Base-by-base conservation (phyloP, 2,113 vertebrate species). In the Nerophis ophidion region DNA sequence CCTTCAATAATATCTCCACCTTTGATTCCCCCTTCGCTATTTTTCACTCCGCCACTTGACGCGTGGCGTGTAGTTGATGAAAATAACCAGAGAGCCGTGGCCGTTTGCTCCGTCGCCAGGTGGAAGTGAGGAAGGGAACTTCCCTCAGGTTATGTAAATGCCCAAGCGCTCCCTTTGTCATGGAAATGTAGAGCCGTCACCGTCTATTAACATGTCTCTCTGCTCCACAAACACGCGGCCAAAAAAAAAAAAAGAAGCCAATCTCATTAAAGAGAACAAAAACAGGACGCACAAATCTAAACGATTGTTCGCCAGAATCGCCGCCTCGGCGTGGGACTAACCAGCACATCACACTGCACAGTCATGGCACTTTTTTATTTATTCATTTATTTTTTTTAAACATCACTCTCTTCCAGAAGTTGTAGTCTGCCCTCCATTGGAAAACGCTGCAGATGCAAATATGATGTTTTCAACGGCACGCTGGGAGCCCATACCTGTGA, bases 231-330 rank as follows among this genome's bases (percentile, higher is more conserved):
- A 74, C 48, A 16, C 56, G 70, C 7, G 47, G 52, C 60, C n/a
- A n/a, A 65, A 63, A 74, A 68, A 26, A 26, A 4, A 26, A 26
- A 26, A 26, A 26, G 26, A 26, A 65, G 50, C 33, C 63, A 48
- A 63, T 73, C 66, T 76, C 68, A 75, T 78, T 80, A 84, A 79
- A 80, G 74, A 81, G 69, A 72, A 70, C 65, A 74, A 67, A 67
- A 82, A 71, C 38, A 66, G 48, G 66, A 71, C 47, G 45, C 68
- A 70, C 48, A 63, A 55, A 70, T 81, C 66, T 70, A 76, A 62
- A 84, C 80, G 80, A 77, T 61, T 72, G 67, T 79, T 75, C 70
- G 70, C 67, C 60, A 76, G 73, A 84, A 79, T 52, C 0, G 6
- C 51, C 60, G 68, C 71, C 74, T 55, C 81, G 74, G 71, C 63